Percentiles rank a stretch among this genome's conserved stretches.
Evolutionary conservation across 2,888 invertebrate species (phyloP).

Genomic region (Clivina fossor): DNA sequence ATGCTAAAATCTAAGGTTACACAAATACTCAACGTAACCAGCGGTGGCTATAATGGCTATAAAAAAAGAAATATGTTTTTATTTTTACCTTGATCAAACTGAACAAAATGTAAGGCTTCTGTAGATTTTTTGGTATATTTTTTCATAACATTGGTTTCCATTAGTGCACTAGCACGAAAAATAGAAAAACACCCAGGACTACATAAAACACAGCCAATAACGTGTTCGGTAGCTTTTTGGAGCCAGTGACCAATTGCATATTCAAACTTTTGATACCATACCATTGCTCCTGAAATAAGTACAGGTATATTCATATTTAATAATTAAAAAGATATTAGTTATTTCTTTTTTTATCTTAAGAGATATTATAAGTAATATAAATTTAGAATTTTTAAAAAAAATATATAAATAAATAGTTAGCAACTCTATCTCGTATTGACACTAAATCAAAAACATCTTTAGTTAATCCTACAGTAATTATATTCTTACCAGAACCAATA

Average conservation of each 20-base stretch:
- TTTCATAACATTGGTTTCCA: slow-evolving; percentile 99
- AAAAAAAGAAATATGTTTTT: too few relatives aligned
- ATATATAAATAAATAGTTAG: too few relatives aligned
- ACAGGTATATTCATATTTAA: background rate
- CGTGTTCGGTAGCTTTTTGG: slow-evolving; percentile 99
- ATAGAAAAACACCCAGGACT: slow-evolving; percentile 97
- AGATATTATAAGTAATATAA: too few relatives aligned
- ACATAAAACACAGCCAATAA: slow-evolving; percentile 99
- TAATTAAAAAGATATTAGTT: background rate
- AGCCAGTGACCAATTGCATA: slow-evolving; percentile 99
- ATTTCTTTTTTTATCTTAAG: too few relatives aligned
- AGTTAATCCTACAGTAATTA: background rate
- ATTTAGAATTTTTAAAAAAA: too few relatives aligned
- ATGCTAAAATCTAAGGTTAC: too few relatives aligned
- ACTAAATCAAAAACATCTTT: too few relatives aligned
- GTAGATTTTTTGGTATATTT: slow-evolving; percentile 89
- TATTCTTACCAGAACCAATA: slow-evolving; percentile 75
- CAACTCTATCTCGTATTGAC: too few relatives aligned
- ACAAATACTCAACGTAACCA: too few relatives aligned
- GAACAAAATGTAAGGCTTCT: slow-evolving; percentile 95
- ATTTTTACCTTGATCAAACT: slow-evolving; percentile 99
- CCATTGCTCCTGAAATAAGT: slow-evolving; percentile 79
- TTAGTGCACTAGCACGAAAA: slow-evolving; percentile 94
- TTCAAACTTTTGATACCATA: slow-evolving; percentile 99
- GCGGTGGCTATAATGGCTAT: too few relatives aligned